Evolutionary conservation across 2,888 invertebrate species (phyloP).

Genomic region (Mayetiola destructor): DNA sequence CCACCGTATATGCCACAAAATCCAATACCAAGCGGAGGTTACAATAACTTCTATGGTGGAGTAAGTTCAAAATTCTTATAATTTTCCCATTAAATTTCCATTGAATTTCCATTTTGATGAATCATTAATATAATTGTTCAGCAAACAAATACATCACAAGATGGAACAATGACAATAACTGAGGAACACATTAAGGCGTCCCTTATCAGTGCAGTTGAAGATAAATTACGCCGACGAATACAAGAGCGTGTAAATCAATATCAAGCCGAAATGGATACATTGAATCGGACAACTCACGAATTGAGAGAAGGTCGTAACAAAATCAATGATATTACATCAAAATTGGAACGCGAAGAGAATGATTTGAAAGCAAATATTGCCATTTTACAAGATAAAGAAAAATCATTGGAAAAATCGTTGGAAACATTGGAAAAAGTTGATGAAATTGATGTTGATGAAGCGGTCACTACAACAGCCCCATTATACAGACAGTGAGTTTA

Average conservation of each 20-base stretch:
- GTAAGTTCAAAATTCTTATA: neutral
- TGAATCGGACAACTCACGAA: slow-evolving; percentile 75
- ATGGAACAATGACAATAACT: slow-evolving; percentile 66
- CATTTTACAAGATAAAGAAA: slow-evolving; percentile 72
- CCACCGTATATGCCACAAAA: slow-evolving; percentile 27
- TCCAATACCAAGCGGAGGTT: slow-evolving; percentile 28
- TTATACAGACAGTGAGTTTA: slow-evolving; percentile 77
- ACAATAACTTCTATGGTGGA: slow-evolving; percentile 9
- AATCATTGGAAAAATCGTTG: slow-evolving; percentile 69
- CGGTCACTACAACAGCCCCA: slow-evolving; percentile 90
- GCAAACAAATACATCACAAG: slow-evolving; percentile 28
- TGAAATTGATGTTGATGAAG: slow-evolving; percentile 85
- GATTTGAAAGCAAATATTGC: slow-evolving; percentile 74
- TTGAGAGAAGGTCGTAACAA: slow-evolving; percentile 68
- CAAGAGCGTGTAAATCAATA: slow-evolving; percentile 82
- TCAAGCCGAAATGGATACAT: slow-evolving; percentile 80
- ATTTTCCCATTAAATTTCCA: neutral
- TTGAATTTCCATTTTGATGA: no score
- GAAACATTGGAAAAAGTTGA: slow-evolving; percentile 62
- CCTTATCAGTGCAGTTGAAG: slow-evolving; percentile 85
- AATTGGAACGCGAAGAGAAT: slow-evolving; percentile 59
- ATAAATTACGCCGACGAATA: slow-evolving; percentile 71
- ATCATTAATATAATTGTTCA: no score
- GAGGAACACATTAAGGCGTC: slow-evolving; percentile 93
- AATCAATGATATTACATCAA: slow-evolving; percentile 61